Conservation (phyloP, 2,113 vertebrate genomes). For the Colius striatus region DNA sequence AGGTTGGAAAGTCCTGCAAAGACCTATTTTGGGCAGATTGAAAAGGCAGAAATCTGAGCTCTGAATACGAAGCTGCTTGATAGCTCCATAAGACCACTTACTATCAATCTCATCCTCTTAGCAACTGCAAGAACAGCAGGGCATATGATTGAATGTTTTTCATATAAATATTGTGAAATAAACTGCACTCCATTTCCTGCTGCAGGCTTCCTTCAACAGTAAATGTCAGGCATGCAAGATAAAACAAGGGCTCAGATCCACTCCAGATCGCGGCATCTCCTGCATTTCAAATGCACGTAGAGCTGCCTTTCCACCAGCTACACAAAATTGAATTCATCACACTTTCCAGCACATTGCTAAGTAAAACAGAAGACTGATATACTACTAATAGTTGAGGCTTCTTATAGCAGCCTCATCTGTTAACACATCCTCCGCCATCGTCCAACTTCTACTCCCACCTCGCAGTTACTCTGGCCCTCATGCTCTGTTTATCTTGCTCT, state of each 20-base stretch:
- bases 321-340: not conserved
- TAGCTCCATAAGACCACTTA: constrained; percentile 26
- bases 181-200: constrained; percentile 3
- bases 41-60: constrained; percentile 34
- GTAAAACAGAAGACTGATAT: constrained; percentile 52
- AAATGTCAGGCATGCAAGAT: constrained; percentile 46
- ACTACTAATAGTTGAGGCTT: constrained; percentile 53
- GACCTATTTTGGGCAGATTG: not conserved
- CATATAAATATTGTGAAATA: constrained; percentile 38
- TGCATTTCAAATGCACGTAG: not conserved
- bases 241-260: not conserved
- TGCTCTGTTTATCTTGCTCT: constrained; percentile 53
- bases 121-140: constrained; percentile 30
- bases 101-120: constrained; percentile 56
- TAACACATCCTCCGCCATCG: constrained; percentile 35
- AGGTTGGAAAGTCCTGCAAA: constrained; percentile 4
- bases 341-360: constrained; percentile 25
- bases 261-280: not conserved
- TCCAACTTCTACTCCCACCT: constrained; percentile 46
- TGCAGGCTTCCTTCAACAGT: not conserved
- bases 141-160: constrained; percentile 44
- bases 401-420: constrained; percentile 62
- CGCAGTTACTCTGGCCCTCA: constrained; percentile 26
- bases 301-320: not conserved
- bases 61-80: constrained; percentile 32